phyloP scores from a whole-genome alignment of 2,888 invertebrate species.

The Parnassius mnemosyne region DNA sequence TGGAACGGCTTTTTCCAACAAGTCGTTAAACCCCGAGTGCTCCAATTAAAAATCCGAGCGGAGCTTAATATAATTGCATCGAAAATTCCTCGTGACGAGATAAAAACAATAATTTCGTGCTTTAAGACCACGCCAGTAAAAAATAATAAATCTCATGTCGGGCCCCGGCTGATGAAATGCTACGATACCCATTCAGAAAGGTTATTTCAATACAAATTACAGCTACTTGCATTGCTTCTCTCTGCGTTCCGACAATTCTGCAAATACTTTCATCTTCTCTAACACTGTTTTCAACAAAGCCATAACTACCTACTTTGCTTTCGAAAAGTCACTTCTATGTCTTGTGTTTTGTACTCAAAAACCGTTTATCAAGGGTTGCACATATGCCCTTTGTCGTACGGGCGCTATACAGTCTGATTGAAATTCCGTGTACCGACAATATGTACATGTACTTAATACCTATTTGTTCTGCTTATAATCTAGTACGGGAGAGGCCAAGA shows the following conservation, averaged over 20 bases:
- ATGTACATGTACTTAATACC: constrained; percentile 64
- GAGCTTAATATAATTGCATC: constrained; percentile 77
- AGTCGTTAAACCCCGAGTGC: constrained; percentile 70
- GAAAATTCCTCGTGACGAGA: constrained; percentile 73
- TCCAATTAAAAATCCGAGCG: constrained; percentile 74
- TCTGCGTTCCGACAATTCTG: constrained; percentile 75
- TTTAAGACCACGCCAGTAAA: constrained; percentile 71
- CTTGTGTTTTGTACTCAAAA: constrained; percentile 24
- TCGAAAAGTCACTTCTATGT: constrained; percentile 23
- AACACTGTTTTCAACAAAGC: constrained; percentile 43
- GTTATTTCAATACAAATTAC: constrained; percentile 80
- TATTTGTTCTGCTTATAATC: constrained; percentile 68
- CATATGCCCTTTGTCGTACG: constrained; percentile 33
- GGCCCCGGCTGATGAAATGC: constrained; percentile 69
- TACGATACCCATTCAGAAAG: constrained; percentile 73
- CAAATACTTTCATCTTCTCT: constrained; percentile 73
- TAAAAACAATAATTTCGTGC: constrained; percentile 79
- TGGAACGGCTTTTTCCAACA: constrained; percentile 52
- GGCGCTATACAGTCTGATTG: constrained; percentile 57
- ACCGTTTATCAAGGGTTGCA: constrained; percentile 14
- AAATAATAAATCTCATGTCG: constrained; percentile 75
- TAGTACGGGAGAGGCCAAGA: constrained; percentile 56
- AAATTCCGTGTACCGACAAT: constrained; percentile 78
- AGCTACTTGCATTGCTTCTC: constrained; percentile 73
- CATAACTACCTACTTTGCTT: constrained; percentile 34